phyloP scores from a whole-genome alignment of 2,888 invertebrate species.

The Meta bourneti region DNA sequence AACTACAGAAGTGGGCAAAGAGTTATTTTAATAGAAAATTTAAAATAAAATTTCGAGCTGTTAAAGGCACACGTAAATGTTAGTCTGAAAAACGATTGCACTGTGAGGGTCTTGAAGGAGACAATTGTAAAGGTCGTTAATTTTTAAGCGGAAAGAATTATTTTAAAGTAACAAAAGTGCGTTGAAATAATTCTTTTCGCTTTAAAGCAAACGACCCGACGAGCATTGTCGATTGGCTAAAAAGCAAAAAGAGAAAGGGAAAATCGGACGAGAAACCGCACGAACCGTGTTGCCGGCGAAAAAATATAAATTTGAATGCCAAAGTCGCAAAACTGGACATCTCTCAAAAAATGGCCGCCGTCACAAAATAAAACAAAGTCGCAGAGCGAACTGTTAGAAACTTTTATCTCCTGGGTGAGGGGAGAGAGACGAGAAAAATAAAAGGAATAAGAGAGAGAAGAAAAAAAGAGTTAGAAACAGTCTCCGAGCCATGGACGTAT shows the following conservation, averaged over 20 bases:
- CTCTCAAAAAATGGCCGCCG: conserved; percentile 45
- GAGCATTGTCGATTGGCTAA: no score
- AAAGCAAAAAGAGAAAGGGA: background rate
- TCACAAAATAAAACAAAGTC: conserved; percentile 69
- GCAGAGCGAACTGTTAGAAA: conserved; percentile 72
- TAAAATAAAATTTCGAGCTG: no score
- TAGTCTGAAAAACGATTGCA: no score
- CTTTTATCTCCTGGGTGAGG: conserved; percentile 64
- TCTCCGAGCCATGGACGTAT: conserved; percentile 57
- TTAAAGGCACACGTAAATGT: no score
- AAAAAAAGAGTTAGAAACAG: conserved; percentile 63
- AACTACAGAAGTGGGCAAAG: no score
- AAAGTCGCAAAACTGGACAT: conserved; percentile 19
- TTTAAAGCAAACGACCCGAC: no score
- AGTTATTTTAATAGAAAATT: no score
- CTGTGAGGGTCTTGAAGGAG: no score
- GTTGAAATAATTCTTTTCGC: no score
- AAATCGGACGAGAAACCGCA: background rate
- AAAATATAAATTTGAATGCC: conserved; percentile 8
- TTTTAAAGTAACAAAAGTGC: no score
- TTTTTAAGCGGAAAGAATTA: no score
- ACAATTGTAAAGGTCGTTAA: no score
- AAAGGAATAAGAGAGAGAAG: conserved; percentile 25
- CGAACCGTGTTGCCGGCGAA: background rate
- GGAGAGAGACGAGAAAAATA: conserved; percentile 34